A percentile compares a stretch with the other conserved stretches of the same genome.
phyloP scores from a whole-genome alignment of 1,140 invertebrate genomes.

The Meloidogyne floridensis region DNA sequence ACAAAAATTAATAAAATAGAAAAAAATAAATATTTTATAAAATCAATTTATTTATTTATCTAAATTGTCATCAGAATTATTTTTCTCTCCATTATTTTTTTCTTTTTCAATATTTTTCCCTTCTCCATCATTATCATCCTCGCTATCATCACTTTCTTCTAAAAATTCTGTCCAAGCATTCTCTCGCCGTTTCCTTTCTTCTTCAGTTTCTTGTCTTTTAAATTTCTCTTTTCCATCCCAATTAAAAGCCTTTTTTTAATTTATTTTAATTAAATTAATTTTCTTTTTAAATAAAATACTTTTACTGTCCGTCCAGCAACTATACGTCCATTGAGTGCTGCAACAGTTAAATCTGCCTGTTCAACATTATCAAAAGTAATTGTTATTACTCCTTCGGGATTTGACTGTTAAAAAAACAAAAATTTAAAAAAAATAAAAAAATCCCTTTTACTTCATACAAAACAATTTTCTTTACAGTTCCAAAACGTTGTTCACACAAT shows the following conservation, averaged over 20 bases:
- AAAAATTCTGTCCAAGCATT: slow-evolving; percentile 83
- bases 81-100: neutral
- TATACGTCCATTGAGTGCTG: slow-evolving; percentile 85
- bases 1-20: neutral
- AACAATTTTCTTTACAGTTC: slow-evolving; percentile 85
- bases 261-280: neutral
- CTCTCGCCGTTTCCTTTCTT: slow-evolving; percentile 79
- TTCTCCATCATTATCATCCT: slow-evolving; percentile 17
- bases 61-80: neutral
- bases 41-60: neutral
- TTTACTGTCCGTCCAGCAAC: slow-evolving; percentile 81
- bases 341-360: slow-evolving; percentile 85
- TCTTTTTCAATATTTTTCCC: neutral
- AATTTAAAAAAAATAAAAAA: neutral
- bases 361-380: slow-evolving; percentile 86
- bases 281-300: neutral
- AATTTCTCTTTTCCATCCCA: slow-evolving; percentile 92
- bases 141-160: slow-evolving; percentile 37
- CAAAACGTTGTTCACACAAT: slow-evolving; percentile 83
- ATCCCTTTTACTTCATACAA: slow-evolving; percentile 81
- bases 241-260: slow-evolving; percentile 73
- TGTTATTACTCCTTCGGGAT: slow-evolving; percentile 90
- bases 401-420: slow-evolving; percentile 72
- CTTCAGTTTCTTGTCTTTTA: slow-evolving; percentile 84
- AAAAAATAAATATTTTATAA: neutral